phyloP scores from a whole-genome alignment of 2,888 invertebrate species.

The Drosophila lacicola region DNA sequence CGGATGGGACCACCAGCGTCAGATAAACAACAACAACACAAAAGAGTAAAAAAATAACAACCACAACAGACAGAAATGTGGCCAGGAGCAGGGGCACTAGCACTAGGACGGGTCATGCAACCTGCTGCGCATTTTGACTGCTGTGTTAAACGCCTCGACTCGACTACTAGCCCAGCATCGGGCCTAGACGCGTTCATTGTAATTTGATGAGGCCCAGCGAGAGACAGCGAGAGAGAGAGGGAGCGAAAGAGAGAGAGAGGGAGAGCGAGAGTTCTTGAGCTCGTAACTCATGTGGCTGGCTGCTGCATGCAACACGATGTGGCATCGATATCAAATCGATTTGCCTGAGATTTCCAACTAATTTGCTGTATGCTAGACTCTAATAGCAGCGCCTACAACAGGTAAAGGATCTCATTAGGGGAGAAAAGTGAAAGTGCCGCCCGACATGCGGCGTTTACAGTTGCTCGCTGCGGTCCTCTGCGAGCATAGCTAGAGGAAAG shows the following conservation, averaged over 20 bases:
- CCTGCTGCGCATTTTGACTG: conserved; percentile 68
- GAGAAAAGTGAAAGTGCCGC: conserved; percentile 75
- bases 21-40: conserved; percentile 54
- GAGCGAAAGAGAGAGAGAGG: too few species aligned
- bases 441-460: conserved; percentile 47
- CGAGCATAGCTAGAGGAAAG: conserved; percentile 1
- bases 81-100: conserved; percentile 12
- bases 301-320: conserved; percentile 48
- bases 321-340: conserved; percentile 78
- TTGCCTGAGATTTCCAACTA: conserved; percentile 63
- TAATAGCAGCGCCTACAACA: conserved; percentile 48
- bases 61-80: conserved; percentile 41
- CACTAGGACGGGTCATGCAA: conserved; percentile 42
- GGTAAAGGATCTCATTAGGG: conserved; percentile 79
- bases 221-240: too few species aligned
- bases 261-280: conserved; percentile 40
- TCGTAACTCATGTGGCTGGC: conserved; percentile 69
- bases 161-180: conserved; percentile 13
- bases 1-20: conserved; percentile 70
- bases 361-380: conserved; percentile 48
- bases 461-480: conserved; percentile 48
- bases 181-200: conserved; percentile 30
- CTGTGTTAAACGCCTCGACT: conserved; percentile 54
- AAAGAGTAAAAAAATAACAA: conserved; percentile 22
- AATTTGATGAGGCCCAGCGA: conserved; percentile 48